Conservation (phyloP, 2,888 invertebrate species). For the Pilophorus perplexus region DNA sequence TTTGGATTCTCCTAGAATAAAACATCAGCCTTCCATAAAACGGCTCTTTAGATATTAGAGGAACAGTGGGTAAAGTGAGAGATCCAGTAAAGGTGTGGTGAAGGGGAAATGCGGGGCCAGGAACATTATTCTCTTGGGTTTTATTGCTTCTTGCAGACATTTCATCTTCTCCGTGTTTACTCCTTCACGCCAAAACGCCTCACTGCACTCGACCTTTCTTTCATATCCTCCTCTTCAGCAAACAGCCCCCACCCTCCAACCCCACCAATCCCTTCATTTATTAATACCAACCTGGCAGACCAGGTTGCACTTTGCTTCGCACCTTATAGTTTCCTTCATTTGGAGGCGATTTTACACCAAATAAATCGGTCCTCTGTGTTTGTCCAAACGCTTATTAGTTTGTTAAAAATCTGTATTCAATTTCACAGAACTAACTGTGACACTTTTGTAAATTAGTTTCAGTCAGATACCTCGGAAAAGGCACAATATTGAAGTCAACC, state of each 20-base stretch:
- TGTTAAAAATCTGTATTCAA: no score
- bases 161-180: conserved; percentile 40
- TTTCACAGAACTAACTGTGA: no score
- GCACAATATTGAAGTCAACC: no score
- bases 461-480: no score
- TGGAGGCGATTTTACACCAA: conserved; percentile 4
- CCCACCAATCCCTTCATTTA: conserved; percentile 10
- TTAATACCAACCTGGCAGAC: conserved; percentile 5
- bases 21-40: no score
- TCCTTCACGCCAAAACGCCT: conserved; percentile 40
- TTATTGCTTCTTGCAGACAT: conserved; percentile 41
- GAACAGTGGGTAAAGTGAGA: conserved; percentile 25
- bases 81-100: conserved; percentile 9
- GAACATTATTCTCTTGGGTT: conserved; percentile 34
- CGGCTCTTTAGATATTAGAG: conserved; percentile 25
- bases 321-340: conserved; percentile 8
- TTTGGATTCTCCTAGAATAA: no score
- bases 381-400: no score
- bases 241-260: conserved; percentile 6
- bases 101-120: neutral
- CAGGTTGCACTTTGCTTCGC: conserved; percentile 5
- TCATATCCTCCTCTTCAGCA: conserved; percentile 36
- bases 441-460: no score
- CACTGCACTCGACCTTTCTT: conserved; percentile 35
- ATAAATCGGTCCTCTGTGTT: no score